phyloP scores from a whole-genome alignment of 2,888 invertebrate genomes.

The Empis stercorea region DNA sequence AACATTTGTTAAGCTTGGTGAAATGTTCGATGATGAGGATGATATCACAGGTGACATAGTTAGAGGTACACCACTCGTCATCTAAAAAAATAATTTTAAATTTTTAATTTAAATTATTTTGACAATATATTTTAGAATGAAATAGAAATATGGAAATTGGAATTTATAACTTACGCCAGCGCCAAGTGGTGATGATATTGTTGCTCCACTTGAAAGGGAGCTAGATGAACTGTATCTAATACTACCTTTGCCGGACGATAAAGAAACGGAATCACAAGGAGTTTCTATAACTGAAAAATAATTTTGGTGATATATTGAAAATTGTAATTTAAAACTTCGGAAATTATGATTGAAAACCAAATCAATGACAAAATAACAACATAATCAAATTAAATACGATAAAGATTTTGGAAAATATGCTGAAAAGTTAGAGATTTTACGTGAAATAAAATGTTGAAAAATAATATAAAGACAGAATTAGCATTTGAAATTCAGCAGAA shows the following conservation, averaged over 20 bases:
- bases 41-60: conserved; percentile 34
- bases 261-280: conserved; percentile 26
- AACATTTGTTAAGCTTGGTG: conserved; percentile 11
- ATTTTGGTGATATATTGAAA: too few species aligned
- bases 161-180: conserved; percentile 32
- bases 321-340: too few species aligned
- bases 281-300: conserved; percentile 20
- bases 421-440: too few species aligned
- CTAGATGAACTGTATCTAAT: conserved; percentile 40
- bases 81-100: conserved; percentile 17
- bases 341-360: too few species aligned
- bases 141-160: not conserved
- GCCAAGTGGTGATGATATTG: conserved; percentile 37
- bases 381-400: too few species aligned
- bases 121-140: too few species aligned
- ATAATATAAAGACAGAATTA: too few species aligned
- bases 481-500: too few species aligned
- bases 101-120: too few species aligned
- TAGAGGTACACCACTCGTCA: conserved; percentile 27
- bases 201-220: conserved; percentile 37
- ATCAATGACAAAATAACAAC: too few species aligned
- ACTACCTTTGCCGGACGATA: conserved; percentile 28
- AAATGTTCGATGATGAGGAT: conserved; percentile 24
- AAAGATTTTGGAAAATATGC: too few species aligned
- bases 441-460: too few species aligned